Evolutionary conservation across 2,113 vertebrate species (phyloP).

Genomic region (Hypocryptadius cinnamomeus): DNA sequence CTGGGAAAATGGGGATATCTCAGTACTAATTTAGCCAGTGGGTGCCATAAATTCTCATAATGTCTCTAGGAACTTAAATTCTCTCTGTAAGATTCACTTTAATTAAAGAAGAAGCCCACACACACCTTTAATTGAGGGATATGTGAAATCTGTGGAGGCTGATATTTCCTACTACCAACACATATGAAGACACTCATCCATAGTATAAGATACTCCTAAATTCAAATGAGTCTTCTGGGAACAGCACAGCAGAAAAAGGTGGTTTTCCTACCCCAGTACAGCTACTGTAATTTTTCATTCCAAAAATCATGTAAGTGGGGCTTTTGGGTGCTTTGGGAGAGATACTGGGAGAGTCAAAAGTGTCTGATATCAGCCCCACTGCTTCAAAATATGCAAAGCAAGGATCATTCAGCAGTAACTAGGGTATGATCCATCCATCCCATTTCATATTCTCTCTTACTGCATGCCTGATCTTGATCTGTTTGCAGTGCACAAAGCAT

Average conservation of each 20-base stretch:
- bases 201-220: neutral
- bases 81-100: neutral
- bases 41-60: neutral
- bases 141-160: neutral
- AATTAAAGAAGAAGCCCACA: neutral
- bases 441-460: rapidly evolving
- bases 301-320: neutral
- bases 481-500: neutral
- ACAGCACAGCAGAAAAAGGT: neutral
- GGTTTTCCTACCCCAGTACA: neutral
- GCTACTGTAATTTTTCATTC: neutral
- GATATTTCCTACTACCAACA: neutral
- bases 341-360: neutral
- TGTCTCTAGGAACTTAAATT: neutral
- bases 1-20: neutral
- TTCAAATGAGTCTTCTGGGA: neutral
- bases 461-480: neutral
- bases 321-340: neutral
- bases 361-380: neutral
- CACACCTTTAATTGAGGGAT: neutral
- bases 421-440: neutral
- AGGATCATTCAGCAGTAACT: neutral
- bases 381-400: neutral
- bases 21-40: neutral
- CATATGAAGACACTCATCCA: neutral